phyloP scores from a whole-genome alignment of 2,888 invertebrate genomes.

The Disparrhopalites patrizii region DNA sequence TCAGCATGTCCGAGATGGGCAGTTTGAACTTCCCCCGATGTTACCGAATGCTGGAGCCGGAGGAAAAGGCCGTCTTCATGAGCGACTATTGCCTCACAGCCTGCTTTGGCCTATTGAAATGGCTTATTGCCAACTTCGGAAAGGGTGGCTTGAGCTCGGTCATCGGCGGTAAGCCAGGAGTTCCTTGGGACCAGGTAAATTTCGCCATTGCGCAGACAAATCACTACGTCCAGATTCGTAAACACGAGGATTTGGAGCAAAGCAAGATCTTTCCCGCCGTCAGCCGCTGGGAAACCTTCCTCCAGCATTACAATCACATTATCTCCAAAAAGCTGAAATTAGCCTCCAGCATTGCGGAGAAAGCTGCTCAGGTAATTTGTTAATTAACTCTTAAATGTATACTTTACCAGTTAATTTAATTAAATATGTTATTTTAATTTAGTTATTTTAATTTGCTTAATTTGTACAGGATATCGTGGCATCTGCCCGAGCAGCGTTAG shows the following conservation, averaged over 20 bases:
- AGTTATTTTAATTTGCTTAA: not conserved
- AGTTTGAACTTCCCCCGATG: constrained; percentile 79
- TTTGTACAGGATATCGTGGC: constrained; percentile 54
- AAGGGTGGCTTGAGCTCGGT: constrained; percentile 55
- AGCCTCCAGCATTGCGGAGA: not conserved
- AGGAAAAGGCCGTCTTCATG: constrained; percentile 74
- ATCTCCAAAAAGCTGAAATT: constrained; percentile 50
- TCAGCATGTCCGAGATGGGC: constrained; percentile 73
- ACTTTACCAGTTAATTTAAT: too few relatives aligned
- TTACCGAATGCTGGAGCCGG: constrained; percentile 74
- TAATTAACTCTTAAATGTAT: not conserved
- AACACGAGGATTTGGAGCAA: constrained; percentile 66
- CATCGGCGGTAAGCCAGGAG: constrained; percentile 32
- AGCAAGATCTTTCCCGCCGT: constrained; percentile 50
- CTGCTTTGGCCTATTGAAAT: constrained; percentile 76
- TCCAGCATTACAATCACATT: constrained; percentile 65
- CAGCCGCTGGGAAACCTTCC: constrained; percentile 84
- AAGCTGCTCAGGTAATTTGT: not conserved
- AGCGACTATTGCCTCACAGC: constrained; percentile 87
- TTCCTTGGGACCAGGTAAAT: constrained; percentile 59
- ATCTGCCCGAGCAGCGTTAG: constrained; percentile 61
- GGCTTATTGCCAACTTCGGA: constrained; percentile 62
- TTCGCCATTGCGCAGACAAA: constrained; percentile 68
- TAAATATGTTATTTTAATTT: too few relatives aligned
- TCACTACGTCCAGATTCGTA: constrained; percentile 57